Base-by-base conservation (phyloP, 1,140 invertebrate genomes). In the Melanaphis sacchari region DNA sequence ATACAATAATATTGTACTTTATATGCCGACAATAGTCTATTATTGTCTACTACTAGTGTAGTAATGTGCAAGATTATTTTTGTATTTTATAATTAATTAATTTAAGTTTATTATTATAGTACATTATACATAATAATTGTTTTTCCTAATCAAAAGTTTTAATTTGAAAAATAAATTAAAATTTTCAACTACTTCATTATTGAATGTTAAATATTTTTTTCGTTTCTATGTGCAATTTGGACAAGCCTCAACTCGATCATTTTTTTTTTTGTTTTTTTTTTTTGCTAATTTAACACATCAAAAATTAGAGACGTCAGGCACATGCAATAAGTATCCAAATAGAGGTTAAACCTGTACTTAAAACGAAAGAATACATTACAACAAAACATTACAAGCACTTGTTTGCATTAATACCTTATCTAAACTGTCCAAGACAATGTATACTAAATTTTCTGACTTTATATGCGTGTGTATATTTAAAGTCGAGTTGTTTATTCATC, bases 331-430 rank as follows among this genome's bases (percentile, higher is more conserved):
- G 59, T 66, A n/a, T n/a, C 59, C 18, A 66, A 66, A 76, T n/a
- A n/a, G 59, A 76, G 31, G 59, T 76, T 76, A 76, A n/a, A 76
- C 15, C 59, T n/a, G n/a, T 76, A 22, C 41, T 87, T 46, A 43
- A n/a, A 46, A n/a, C 11, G 84, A 46, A 87, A 87, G 31, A 31
- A 41, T 26, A 31, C 15, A 41, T 46, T 87, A 46, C 41, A n/a
- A 87, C 84, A 40, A 87, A 46, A 87, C 31, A 85, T 41, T 40
- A 31, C 40, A 46, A 31, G 31, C 31, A 40, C 38, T 40, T 46
- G 41, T 87, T 87, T 87, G 84, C 31, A 46, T 88, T 88, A 88
- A 88, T 46, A n/a, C 31, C 46, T 88, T 88, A 88, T 88, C 87
- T 88, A 52, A 46, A 49, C 87, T 46, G 43, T 88, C 87, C 87